Evolutionary conservation across 2,888 invertebrate species (phyloP).

Genomic region (Physocephala rufipes): DNA sequence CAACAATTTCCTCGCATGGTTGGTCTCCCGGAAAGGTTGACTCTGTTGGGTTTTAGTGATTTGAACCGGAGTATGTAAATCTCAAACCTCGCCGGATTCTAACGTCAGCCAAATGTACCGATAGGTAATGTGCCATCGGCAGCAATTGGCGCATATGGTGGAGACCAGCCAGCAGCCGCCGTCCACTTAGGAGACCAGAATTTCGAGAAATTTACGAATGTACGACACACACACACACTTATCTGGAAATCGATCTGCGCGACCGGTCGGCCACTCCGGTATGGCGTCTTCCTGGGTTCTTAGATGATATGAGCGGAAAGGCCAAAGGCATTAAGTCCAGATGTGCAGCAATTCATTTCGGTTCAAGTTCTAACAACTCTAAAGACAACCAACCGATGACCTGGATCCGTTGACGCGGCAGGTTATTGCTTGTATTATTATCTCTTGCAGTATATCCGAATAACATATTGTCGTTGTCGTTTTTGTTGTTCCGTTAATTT

Average conservation of each 20-base stretch:
- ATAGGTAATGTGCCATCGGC: not conserved
- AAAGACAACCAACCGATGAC: conserved; percentile 17
- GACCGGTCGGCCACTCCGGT: not conserved
- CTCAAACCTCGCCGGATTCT: not conserved
- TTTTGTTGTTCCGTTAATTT: not conserved
- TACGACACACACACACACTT: conserved; percentile 24
- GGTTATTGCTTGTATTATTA: conserved; percentile 17
- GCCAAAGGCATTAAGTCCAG: conserved; percentile 27
- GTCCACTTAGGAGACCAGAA: conserved; percentile 8
- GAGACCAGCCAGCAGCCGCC: not conserved
- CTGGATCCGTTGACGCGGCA: conserved; percentile 31
- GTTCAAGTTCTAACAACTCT: conserved; percentile 9
- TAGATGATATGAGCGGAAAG: conserved; percentile 1
- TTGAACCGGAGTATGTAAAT: conserved; percentile 34
- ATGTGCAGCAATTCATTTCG: conserved; percentile 27
- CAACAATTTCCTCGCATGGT: conserved; percentile 20
- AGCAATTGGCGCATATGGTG: not conserved
- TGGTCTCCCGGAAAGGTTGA: not conserved
- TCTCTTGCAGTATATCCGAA: not conserved
- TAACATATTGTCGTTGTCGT: not conserved
- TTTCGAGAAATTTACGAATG: conserved; percentile 28
- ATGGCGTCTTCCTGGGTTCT: not conserved
- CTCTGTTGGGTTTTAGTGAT: conserved; percentile 18
- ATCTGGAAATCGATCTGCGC: conserved; percentile 29
- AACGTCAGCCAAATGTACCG: not conserved